Percentiles rank a stretch among this genome's conserved stretches.
Conservation (phyloP, 64 coral and sea anemone genomes). For the Orbicella faveolata region DNA sequence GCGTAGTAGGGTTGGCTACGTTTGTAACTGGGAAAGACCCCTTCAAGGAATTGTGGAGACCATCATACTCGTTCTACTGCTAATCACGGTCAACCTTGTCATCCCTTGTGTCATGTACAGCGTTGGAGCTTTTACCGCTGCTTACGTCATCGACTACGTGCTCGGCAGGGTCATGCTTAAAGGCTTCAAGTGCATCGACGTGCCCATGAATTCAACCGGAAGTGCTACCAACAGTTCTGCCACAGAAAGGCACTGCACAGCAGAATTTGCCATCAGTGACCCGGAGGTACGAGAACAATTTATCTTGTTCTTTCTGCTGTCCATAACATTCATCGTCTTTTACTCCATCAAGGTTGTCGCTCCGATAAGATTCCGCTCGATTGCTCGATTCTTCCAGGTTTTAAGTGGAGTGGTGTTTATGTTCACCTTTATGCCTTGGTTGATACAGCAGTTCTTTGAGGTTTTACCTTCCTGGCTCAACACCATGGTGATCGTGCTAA, state of each 20-base stretch:
- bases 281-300: slow-evolving; percentile 29
- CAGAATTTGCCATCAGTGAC: slow-evolving; percentile 12
- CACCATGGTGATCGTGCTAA: slow-evolving; percentile 20
- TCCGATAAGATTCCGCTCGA: neutral
- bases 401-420: slow-evolving; percentile 5
- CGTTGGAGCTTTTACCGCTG: slow-evolving; percentile 48
- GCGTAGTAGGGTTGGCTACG: slow-evolving; percentile 62
- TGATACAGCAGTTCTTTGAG: slow-evolving; percentile 50
- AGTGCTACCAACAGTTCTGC: neutral
- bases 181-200: slow-evolving; percentile 62
- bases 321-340: slow-evolving; percentile 6
- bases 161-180: slow-evolving; percentile 56
- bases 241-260: neutral
- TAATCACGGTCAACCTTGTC: slow-evolving; percentile 63
- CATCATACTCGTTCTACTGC: slow-evolving; percentile 26
- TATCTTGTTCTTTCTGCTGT: slow-evolving; percentile 38
- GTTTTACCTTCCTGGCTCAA: slow-evolving; percentile 32
- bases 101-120: slow-evolving; percentile 73
- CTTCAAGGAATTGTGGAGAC: slow-evolving; percentile 63
- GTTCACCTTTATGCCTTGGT: slow-evolving; percentile 50
- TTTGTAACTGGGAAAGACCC: slow-evolving; percentile 65
- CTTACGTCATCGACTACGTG: slow-evolving; percentile 77
- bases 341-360: slow-evolving; percentile 18
- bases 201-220: neutral
- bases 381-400: slow-evolving; percentile 23